Percentiles rank a stretch among this genome's conserved stretches.
Conservation (phyloP, 2,113 vertebrate genomes). For the Entelurus aequoreus region DNA sequence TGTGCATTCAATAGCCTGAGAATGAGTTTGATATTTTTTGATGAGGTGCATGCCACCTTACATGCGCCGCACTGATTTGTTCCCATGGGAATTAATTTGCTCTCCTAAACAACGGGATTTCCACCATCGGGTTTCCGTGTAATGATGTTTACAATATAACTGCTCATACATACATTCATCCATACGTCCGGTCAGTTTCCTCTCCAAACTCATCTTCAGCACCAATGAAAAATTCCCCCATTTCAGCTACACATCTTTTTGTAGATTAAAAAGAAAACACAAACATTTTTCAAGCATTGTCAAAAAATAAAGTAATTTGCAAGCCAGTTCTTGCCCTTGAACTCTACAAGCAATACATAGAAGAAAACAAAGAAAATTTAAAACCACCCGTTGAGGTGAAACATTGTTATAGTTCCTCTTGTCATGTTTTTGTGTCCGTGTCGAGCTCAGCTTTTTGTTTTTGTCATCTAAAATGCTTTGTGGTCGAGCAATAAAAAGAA, state of each 20-base stretch:
- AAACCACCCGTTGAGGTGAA: slow-evolving; percentile 82
- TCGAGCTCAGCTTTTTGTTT: slow-evolving; percentile 80
- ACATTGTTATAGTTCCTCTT: slow-evolving; percentile 73
- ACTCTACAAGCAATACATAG: slow-evolving; percentile 81
- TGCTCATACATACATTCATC: slow-evolving; percentile 82
- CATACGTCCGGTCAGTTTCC: slow-evolving; percentile 86
- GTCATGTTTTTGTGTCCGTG: slow-evolving; percentile 62
- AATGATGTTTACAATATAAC: slow-evolving; percentile 88
- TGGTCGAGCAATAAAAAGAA: slow-evolving; percentile 92
- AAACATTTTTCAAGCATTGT: slow-evolving; percentile 85
- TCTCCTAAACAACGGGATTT: slow-evolving; percentile 75
- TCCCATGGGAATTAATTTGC: slow-evolving; percentile 44
- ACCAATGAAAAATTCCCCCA: slow-evolving; percentile 85
- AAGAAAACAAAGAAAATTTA: slow-evolving; percentile 62
- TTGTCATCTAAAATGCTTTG: slow-evolving; percentile 79
- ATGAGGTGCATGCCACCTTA: slow-evolving; percentile 56
- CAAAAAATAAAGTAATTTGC: slow-evolving; percentile 89
- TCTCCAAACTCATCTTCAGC: slow-evolving; percentile 77
- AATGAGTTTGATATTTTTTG: slow-evolving; percentile 47
- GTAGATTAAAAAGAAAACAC: slow-evolving; percentile 76
- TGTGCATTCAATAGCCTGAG: too few relatives aligned
- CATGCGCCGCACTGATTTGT: slow-evolving; percentile 55
- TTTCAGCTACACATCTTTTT: slow-evolving; percentile 79
- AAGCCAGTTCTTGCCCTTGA: slow-evolving; percentile 87
- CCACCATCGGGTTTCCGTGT: slow-evolving; percentile 94